Conservation (phyloP, 2,888 invertebrate species). For the Tribolium freemani region DNA sequence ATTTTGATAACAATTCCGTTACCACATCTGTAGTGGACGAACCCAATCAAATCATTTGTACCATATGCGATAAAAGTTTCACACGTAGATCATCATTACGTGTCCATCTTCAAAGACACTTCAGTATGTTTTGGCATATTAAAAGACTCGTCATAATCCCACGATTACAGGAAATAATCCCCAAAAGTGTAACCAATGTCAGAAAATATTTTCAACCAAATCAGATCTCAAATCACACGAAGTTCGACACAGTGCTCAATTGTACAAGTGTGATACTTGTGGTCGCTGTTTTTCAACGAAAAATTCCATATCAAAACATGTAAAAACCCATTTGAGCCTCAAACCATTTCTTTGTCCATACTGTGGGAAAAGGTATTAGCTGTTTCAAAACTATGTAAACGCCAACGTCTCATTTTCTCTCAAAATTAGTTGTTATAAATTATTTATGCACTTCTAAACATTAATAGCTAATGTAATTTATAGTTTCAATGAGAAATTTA, state of each 20-base stretch:
- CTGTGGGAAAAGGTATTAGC: slow-evolving; percentile 15
- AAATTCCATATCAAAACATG: background rate
- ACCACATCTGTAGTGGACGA: background rate
- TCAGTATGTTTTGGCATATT: slow-evolving; percentile 1
- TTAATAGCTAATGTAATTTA: too few species aligned
- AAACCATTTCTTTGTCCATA: slow-evolving; percentile 1
- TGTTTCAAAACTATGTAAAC: too few species aligned
- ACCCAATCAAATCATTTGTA: background rate
- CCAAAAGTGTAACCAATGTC: background rate
- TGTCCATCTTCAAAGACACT: slow-evolving; percentile 13
- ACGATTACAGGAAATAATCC: background rate
- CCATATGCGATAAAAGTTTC: slow-evolving; percentile 1
- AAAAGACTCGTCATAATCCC: background rate
- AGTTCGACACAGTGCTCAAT: background rate
- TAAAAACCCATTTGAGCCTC: background rate
- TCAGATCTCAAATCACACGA: background rate
- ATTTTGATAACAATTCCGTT: background rate
- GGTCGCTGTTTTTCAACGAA: background rate
- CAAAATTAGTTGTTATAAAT: too few species aligned
- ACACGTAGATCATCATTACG: background rate
- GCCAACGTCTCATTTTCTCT: too few species aligned
- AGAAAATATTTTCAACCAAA: background rate
- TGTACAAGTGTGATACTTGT: slow-evolving; percentile 3
- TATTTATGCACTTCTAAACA: too few species aligned
- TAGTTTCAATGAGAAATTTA: too few species aligned